phyloP scores from a whole-genome alignment of 2,888 invertebrate genomes.

The Phrixothrix hirtus region DNA sequence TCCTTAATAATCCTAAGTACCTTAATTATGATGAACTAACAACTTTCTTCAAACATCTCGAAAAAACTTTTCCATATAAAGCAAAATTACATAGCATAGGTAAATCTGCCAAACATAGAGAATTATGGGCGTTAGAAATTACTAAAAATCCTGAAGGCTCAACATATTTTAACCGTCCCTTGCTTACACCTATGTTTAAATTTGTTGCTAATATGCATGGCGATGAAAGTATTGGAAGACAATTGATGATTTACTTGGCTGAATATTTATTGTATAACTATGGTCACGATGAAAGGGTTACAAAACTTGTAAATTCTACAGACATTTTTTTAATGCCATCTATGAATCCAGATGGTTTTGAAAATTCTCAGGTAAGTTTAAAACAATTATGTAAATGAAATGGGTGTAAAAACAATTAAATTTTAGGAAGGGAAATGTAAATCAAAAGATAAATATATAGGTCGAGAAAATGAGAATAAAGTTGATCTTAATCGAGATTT shows the following conservation, averaged over 20 bases:
- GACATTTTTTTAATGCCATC: constrained; percentile 96
- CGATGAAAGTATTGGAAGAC: constrained; percentile 87
- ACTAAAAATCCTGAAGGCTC: constrained; percentile 66
- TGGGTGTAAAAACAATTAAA: background rate
- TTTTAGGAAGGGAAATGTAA: constrained; percentile 79
- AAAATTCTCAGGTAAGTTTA: constrained; percentile 70
- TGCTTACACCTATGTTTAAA: constrained; percentile 85
- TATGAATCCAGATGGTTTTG: constrained; percentile 97
- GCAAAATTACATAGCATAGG: constrained; percentile 79
- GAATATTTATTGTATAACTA: constrained; percentile 82
- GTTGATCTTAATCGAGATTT: constrained; percentile 91
- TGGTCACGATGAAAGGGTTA: constrained; percentile 69
- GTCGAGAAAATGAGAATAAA: constrained; percentile 79
- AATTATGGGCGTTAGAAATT: constrained; percentile 81
- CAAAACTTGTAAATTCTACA: constrained; percentile 78
- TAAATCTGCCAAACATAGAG: constrained; percentile 77
- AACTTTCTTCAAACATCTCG: constrained; percentile 65
- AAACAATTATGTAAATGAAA: no score
- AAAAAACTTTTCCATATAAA: constrained; percentile 68
- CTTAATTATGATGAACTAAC: constrained; percentile 72
- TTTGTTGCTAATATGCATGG: constrained; percentile 97
- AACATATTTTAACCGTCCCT: constrained; percentile 54
- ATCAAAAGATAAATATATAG: constrained; percentile 67
- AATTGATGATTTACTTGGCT: constrained; percentile 80
- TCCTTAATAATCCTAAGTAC: constrained; percentile 65